phyloP scores from a whole-genome alignment of 2,888 invertebrate genomes.

The Thyatira batis region DNA sequence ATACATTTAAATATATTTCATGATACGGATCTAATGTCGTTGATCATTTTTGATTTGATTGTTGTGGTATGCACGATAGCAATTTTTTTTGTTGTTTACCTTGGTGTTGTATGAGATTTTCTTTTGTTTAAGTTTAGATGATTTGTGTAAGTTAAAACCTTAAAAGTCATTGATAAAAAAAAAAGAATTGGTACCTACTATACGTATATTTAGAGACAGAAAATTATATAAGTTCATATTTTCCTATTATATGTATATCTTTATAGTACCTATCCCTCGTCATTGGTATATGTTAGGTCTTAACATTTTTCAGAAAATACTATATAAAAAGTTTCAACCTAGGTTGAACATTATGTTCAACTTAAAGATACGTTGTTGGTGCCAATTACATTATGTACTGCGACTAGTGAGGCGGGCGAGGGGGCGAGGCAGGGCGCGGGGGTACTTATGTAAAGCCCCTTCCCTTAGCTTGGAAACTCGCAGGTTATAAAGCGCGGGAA shows the following conservation, averaged over 20 bases:
- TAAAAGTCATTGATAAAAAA: no score
- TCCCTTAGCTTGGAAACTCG: conserved; percentile 60
- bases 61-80: no score
- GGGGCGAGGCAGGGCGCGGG: conserved; percentile 30
- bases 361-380: conserved; percentile 41
- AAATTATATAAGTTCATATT: no score
- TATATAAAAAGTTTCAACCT: conserved; percentile 23
- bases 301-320: background rate
- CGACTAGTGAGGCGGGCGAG: conserved; percentile 30
- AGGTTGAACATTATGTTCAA: conserved; percentile 48
- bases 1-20: background rate
- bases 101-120: background rate
- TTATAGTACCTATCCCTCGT: no score
- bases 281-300: no score
- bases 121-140: background rate
- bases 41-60: background rate
- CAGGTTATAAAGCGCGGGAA: conserved; percentile 75
- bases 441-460: conserved; percentile 51
- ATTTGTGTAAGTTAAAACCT: no score
- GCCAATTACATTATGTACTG: conserved; percentile 64
- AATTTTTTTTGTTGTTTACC: background rate
- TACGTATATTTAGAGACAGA: no score
- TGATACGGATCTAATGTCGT: background rate
- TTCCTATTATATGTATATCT: no score
- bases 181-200: no score